A percentile compares a stretch with the other conserved stretches of the same genome.
These are phyloP conservation scores for Calyptommatus sinebrachiatus DNA, from an alignment of 2,113 vertebrate genomes.

Conservation along the genomic window DNA sequence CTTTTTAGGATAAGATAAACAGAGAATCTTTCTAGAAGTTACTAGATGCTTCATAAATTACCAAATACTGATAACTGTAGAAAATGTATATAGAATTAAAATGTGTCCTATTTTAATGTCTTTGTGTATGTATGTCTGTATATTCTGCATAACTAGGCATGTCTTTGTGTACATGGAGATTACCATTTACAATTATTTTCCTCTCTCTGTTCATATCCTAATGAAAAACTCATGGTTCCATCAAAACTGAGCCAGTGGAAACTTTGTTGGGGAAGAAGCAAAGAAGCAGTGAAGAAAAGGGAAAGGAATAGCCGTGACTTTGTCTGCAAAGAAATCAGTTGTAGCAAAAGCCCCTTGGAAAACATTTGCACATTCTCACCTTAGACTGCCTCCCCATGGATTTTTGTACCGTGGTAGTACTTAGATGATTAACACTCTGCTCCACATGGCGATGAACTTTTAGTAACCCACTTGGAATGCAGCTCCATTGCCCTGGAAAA, in stretches of 20 bases:
- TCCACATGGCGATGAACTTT: too few species aligned
- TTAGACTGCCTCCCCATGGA: too few species aligned
- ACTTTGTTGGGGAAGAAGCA: neutral
- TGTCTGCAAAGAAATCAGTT: neutral
- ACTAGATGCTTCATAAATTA: slow-evolving; percentile 12
- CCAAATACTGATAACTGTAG: slow-evolving; percentile 22
- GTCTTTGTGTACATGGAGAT: slow-evolving; percentile 13
- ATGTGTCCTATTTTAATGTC: slow-evolving; percentile 12
- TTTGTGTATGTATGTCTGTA: neutral
- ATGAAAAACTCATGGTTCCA: neutral
- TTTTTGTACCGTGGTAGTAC: too few species aligned
- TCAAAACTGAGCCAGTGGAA: neutral
- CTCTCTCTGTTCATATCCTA: slow-evolving; percentile 1
- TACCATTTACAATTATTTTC: neutral
- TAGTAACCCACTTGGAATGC: too few species aligned
- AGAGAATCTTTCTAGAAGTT: slow-evolving; percentile 35
- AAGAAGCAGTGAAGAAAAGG: too few species aligned
- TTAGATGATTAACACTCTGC: too few species aligned
- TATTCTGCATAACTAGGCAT: too few species aligned
- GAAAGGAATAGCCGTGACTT: too few species aligned
- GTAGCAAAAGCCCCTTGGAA: neutral
- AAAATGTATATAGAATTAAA: slow-evolving; percentile 1
- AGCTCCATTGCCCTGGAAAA: too few species aligned
- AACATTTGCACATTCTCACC: too few species aligned
- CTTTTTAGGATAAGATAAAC: slow-evolving; percentile 20